Conservation (phyloP, 2,113 vertebrate species). For the Ammodytes marinus region DNA sequence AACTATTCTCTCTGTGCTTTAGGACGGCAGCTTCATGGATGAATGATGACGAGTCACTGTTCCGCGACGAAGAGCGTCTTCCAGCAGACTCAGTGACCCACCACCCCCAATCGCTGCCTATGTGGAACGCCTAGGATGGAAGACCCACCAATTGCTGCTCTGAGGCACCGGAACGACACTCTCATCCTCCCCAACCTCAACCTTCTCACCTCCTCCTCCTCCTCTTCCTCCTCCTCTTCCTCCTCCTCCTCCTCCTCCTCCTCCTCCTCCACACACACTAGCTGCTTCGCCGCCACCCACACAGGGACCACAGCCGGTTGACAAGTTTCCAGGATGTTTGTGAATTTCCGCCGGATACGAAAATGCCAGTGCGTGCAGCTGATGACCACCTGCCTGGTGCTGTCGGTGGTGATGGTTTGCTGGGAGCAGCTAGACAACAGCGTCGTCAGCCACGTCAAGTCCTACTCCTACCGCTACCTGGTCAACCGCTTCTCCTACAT, state of each 20-base stretch:
- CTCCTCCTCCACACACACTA: background rate
- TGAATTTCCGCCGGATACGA: constrained; percentile 85
- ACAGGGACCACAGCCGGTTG: constrained; percentile 33
- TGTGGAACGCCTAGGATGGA: constrained; percentile 71
- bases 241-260: background rate
- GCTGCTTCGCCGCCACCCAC: constrained; percentile 28
- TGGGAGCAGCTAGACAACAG: constrained; percentile 87
- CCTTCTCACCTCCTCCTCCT: background rate
- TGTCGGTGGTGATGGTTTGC: constrained; percentile 89
- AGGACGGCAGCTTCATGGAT: background rate
- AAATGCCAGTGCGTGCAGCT: constrained; percentile 89
- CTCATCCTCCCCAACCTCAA: background rate
- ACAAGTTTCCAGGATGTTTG: constrained; percentile 86
- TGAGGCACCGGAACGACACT: constrained; percentile 53
- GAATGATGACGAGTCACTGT: constrained; percentile 27
- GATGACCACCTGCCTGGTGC: constrained; percentile 88
- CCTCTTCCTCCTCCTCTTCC: background rate
- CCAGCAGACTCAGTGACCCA: constrained; percentile 34
- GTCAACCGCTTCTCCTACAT: constrained; percentile 89
- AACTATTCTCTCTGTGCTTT: constrained; percentile 15
- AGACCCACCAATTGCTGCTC: constrained; percentile 36
- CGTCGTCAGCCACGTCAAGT: constrained; percentile 89
- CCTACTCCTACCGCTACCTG: constrained; percentile 92
- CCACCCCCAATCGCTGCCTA: constrained; percentile 10
- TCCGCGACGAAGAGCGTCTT: constrained; percentile 25